Base-by-base conservation (phyloP, 1,140 invertebrate species). In the Solen grandis region DNA sequence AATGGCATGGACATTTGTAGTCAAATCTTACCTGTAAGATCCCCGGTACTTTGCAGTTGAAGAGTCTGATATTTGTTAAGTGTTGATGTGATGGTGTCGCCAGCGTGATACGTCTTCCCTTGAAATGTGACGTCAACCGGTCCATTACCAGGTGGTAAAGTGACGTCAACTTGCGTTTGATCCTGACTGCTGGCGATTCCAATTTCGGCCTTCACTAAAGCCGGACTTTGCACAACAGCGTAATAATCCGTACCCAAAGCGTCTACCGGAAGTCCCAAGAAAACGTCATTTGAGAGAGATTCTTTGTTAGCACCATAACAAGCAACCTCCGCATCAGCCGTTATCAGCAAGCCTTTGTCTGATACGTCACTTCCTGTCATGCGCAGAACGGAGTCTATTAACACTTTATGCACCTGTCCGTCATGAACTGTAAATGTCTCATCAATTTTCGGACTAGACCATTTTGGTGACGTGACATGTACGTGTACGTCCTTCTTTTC, bases 271-370 rank as follows among this genome's bases (percentile, higher is more conserved):
- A 83, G 57, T 5, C 82, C 75, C 3, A 83, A 36, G 29, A 79
- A 83, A 14, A 60, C 82, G 41, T 83, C 82, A 50, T 76, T 76
- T 25, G 81, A 83, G 19, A 69, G 69, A 0, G 72, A 63, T n/a
- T 76, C 76, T 78, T 81, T 82, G 59, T 86, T 82, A 13, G 81
- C 66, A 25, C 84, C 84, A 57, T 84, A 84, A 27, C 84, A 73
- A 0, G 77, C 73, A 1, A 85, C 70, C 62, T 85, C 84, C 2
- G 59, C 73, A 52, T 73, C 50, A 1, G 85, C 72, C 55, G 22
- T 54, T 1, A 86, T 54, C 19, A 75, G 59, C 19, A 86, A 46
- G 1, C 52, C 85, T 60, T 86, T 86, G 14, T 35, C 50, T 13
- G 54, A 52, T 27, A 78, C 22, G 14, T 27, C 29, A 38, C 78